phyloP scores from a whole-genome alignment of 2,888 invertebrate species.

The Lasioglossum pauxillum region DNA sequence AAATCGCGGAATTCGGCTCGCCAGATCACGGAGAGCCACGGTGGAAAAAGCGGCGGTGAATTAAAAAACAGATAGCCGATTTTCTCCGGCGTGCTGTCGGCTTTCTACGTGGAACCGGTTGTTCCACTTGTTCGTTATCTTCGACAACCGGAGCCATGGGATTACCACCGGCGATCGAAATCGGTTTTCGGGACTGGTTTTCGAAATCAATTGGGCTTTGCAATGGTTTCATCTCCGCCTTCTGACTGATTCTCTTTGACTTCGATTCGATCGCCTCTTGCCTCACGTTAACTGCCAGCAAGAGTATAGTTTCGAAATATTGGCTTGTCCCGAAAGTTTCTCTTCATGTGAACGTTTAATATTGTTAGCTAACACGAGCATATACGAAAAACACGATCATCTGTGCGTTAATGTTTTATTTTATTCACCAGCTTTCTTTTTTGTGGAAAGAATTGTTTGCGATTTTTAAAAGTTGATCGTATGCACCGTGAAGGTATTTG shows the following conservation, averaged over 20 bases:
- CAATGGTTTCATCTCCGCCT: slow-evolving; percentile 23
- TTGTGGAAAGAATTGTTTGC: too few species aligned
- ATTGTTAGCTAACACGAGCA: too few species aligned
- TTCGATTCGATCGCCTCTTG: not conserved
- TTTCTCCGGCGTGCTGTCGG: slow-evolving; percentile 15
- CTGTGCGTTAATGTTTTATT: too few species aligned
- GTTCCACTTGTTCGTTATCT: slow-evolving; percentile 46
- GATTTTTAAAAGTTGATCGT: too few species aligned
- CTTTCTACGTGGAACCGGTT: slow-evolving; percentile 38
- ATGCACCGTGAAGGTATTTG: too few species aligned
- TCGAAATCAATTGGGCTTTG: slow-evolving; percentile 65
- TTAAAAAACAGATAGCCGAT: slow-evolving; percentile 42
- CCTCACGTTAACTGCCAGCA: too few species aligned
- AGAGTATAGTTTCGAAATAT: too few species aligned
- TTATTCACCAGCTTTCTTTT: too few species aligned
- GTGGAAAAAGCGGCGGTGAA: slow-evolving; percentile 19
- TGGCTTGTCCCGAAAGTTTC: too few species aligned
- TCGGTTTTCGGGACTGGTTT: slow-evolving; percentile 60
- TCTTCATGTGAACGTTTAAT: too few species aligned
- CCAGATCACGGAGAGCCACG: not conserved
- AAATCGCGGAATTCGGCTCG: slow-evolving; percentile 12
- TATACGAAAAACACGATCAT: too few species aligned
- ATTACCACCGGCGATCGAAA: slow-evolving; percentile 33
- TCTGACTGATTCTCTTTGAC: not conserved
- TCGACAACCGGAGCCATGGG: slow-evolving; percentile 47